Evolutionary conservation across 2,797 vertebrate species (phyloP).

Genomic region (Acomys russatus): DNA sequence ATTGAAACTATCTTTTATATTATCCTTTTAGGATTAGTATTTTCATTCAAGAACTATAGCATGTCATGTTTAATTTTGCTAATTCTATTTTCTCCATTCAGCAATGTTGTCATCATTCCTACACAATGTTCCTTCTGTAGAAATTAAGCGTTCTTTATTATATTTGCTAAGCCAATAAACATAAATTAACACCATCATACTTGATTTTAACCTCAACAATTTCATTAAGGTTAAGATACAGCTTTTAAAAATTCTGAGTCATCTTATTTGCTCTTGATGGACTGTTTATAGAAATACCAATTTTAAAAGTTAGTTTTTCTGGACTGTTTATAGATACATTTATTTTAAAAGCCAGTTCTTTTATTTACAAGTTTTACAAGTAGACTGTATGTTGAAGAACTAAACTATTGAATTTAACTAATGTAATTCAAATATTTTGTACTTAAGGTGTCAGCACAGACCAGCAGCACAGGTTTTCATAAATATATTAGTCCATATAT

Average conservation of each 20-base stretch:
- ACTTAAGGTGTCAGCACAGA: not conserved
- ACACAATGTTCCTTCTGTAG: not conserved
- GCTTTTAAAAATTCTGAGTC: not conserved
- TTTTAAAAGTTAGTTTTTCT: not conserved
- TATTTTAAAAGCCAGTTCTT: not conserved
- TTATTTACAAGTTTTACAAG: slow-evolving; percentile 16
- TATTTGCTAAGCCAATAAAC: slow-evolving; percentile 45
- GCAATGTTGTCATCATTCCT: not conserved
- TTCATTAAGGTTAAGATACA: not conserved
- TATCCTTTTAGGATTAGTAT: not conserved
- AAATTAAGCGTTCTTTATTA: not conserved
- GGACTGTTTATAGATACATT: too few relatives aligned
- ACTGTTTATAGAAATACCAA: not conserved
- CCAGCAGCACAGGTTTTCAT: not conserved
- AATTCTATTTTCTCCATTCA: not conserved
- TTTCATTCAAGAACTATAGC: not conserved
- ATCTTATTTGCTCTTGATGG: slow-evolving; percentile 31
- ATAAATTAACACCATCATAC: not conserved
- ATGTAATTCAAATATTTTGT: not conserved
- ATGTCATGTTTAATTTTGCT: not conserved
- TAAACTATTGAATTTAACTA: not conserved
- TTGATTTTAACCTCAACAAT: not conserved
- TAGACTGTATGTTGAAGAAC: not conserved
- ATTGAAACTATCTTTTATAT: not conserved
- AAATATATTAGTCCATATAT: not conserved